Base-by-base conservation (phyloP, 1,140 invertebrate genomes). In the Coboldia fuscipes region DNA sequence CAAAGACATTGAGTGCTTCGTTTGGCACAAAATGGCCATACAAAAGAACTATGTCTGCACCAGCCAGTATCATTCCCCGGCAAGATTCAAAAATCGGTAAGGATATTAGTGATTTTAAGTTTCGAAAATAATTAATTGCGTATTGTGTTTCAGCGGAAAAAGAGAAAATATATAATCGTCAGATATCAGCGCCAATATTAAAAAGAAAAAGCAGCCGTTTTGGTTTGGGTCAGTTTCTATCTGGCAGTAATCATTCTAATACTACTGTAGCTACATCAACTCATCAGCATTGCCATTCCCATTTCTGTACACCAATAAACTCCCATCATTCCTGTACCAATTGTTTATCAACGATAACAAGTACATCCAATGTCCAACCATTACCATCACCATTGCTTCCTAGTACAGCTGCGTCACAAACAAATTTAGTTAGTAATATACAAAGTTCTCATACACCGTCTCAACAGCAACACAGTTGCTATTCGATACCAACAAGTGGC, bases 1-100 rank as follows among this genome's bases (percentile, higher is more conserved):
- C 63, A 30, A 78, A 85, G 51, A 90, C 89, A 0, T 61, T 97
- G 10, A 86, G 78, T 47, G 75, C 81, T 9, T 89, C 84, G 50
- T 76, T 94, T 48, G 83, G 83, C 31, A 76, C 77, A 15, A 94
- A 93, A 60, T 89, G 85, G 70, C 84, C 90, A 9, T 96, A 94
- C 50, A 89, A 96, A 56, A 63, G 92, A 34, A 89, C 88, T 30
- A 82, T 86, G 68, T 88, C 83, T 8, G 80, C 84, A 9, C 82
- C 83, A 0, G 76, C 81, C 16, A 79, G 78, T 24, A 79, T 85
- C 63, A 64, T 75, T 28, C 68, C 74, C 4, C 66, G 71, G 17
- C 75, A 80, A 45, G 77, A 82, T 37, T 71, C 66, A 10, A 75
- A 80, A 46, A 66, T 70, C 64, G 76, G 80, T 81, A 60, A 46